phyloP scores from a whole-genome alignment of 2,888 invertebrate species.

The Lasioglossum marginatum region DNA sequence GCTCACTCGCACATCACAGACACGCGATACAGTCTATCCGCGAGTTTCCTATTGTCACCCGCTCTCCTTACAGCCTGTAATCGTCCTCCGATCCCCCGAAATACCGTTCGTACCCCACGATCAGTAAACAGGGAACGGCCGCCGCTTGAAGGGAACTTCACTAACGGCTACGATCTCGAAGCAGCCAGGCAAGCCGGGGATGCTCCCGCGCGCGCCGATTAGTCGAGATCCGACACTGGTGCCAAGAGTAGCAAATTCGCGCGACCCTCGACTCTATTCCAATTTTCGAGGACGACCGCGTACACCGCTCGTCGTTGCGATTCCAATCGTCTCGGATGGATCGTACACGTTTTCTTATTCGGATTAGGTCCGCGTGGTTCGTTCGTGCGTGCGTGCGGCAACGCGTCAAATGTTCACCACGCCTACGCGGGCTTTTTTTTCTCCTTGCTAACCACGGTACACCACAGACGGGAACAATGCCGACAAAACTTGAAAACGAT shows the following conservation, averaged over 20 bases:
- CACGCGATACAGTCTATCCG: slow-evolving; percentile 37
- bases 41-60: slow-evolving; percentile 25
- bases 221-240: slow-evolving; percentile 67
- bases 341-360: background rate
- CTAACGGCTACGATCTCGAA: slow-evolving; percentile 60
- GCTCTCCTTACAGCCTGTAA: background rate
- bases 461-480: slow-evolving; percentile 46
- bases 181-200: slow-evolving; percentile 39
- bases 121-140: background rate
- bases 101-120: slow-evolving; percentile 7
- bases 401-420: slow-evolving; percentile 58
- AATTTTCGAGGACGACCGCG: slow-evolving; percentile 63
- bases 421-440: slow-evolving; percentile 61
- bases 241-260: slow-evolving; percentile 60
- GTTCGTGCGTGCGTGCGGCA: slow-evolving; percentile 1
- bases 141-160: slow-evolving; percentile 39
- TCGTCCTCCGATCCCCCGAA: background rate
- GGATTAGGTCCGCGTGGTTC: slow-evolving; percentile 24
- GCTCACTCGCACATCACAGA: slow-evolving; percentile 81
- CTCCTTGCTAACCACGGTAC: slow-evolving; percentile 38
- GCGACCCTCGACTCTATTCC: slow-evolving; percentile 63
- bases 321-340: background rate
- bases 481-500: slow-evolving; percentile 50
- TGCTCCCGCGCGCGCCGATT: slow-evolving; percentile 48
- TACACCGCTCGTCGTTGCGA: slow-evolving; percentile 15